A percentile compares a stretch with the other conserved stretches of the same genome.
Evolutionary conservation across 1,140 invertebrate genomes (phyloP).

Genomic region (Hermetia illucens): DNA sequence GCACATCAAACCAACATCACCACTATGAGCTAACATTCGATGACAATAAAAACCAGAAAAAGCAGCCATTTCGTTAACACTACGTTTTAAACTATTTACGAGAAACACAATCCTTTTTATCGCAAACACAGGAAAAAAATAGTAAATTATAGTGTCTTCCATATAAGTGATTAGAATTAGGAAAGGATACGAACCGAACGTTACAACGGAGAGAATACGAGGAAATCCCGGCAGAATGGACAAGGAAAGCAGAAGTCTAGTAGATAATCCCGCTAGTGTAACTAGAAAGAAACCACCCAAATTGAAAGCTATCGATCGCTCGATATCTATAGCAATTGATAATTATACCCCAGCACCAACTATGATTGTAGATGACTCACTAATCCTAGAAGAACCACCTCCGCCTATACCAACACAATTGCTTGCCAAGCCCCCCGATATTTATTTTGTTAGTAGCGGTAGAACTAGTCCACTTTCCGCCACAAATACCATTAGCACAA

Average conservation of each 20-base stretch:
- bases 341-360: conserved; percentile 21
- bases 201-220: too few species aligned
- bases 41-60: too few species aligned
- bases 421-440: conserved; percentile 17
- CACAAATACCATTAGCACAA: conserved; percentile 24
- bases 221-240: conserved; percentile 4
- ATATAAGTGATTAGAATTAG: too few species aligned
- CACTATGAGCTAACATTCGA: too few species aligned
- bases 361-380: conserved; percentile 14
- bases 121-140: too few species aligned
- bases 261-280: conserved; percentile 28
- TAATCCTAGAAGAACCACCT: conserved; percentile 25
- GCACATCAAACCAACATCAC: too few species aligned
- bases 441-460: conserved; percentile 28
- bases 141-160: too few species aligned
- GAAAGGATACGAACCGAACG: too few species aligned
- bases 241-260: conserved; percentile 16
- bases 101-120: too few species aligned
- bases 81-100: too few species aligned
- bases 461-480: conserved; percentile 27
- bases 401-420: conserved; percentile 9
- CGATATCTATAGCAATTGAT: conserved; percentile 29
- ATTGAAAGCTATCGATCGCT: conserved; percentile 28
- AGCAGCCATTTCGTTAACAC: too few species aligned
- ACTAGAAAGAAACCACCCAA: conserved; percentile 30